Evolutionary conservation across 2,888 invertebrate species (phyloP), one percentile per base, ranked within the genome.

Genomic region (Hydriomena furcata): DNA sequence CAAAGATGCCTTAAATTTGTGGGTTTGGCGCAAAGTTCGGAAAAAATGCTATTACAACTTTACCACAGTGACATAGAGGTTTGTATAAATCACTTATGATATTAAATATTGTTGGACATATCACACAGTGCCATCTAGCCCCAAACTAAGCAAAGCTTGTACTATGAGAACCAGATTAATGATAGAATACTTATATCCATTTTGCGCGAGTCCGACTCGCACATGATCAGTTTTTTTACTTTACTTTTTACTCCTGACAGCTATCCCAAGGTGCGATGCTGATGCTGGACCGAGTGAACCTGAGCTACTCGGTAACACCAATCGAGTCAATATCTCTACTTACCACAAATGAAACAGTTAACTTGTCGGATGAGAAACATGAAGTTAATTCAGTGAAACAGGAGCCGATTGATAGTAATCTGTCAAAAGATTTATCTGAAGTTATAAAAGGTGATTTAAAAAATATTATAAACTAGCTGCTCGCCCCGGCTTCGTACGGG

Each of bases 1-100:
- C 68, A 55, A 8, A 72, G 66, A 23, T 67, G 72, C 13, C 41
- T 66, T 1, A 49, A 41, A 1, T 57, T 82, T 0, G 60, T 56
- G 23, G 38, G 59, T 2, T 65, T 63, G 49, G 73, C 79, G 0
- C 2, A 56, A 0, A 58, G 54, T 5, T 67, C 74, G 0, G 69
- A 80, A 7, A 48, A 62, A 5, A 1, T 72, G 1, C 57, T 81
- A 5, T 10, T 54, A 0, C 27, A 49, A 24, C 28, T 45, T 7
- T 36, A 37, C 7, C 35, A 41, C 7, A 45, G 24, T 2, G 41
- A 42, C 1, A 37, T 49, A 34, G 32, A 37, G 45, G 53, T 54
- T 35, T 17, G 21, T 27, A 12, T 28, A 10, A 7, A 28, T 23
- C n/a, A n/a, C n/a, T n/a, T 17, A 17, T 17, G 17, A 17, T n/a